Percentiles rank a stretch among this genome's conserved stretches.
Evolutionary conservation across 2,113 vertebrate species (phyloP).

Genomic region (Corythaeola cristata): DNA sequence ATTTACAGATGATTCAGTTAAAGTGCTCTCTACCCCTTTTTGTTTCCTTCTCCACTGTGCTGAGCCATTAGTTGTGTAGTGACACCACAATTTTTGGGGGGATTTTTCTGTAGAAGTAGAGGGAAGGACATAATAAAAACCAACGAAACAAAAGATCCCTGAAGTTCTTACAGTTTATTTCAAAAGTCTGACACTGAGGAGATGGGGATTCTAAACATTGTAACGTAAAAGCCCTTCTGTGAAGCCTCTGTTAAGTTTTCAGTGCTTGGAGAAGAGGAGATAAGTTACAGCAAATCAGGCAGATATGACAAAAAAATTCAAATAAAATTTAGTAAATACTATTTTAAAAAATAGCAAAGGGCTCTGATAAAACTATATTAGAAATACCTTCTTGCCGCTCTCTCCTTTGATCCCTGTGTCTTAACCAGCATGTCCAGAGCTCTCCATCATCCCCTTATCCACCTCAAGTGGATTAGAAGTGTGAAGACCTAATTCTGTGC

Average conservation of each 20-base stretch:
- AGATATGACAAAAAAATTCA: not conserved
- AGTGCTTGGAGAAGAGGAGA: not conserved
- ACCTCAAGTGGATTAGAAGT: not conserved
- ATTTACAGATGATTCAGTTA: not conserved
- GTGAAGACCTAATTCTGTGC: not conserved
- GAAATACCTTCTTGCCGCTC: not conserved
- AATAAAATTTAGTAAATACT: not conserved
- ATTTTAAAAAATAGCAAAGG: not conserved
- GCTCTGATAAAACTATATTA: not conserved
- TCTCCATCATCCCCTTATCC: not conserved
- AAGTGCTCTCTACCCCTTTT: not conserved
- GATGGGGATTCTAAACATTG: not conserved
- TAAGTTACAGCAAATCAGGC: not conserved
- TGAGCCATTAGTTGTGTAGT: not conserved
- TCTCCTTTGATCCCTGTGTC: not conserved
- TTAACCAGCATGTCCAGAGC: not conserved
- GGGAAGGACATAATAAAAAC: not conserved
- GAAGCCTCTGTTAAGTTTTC: not conserved
- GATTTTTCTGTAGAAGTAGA: not conserved
- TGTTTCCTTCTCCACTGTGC: not conserved
- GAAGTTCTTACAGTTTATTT: not conserved
- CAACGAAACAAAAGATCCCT: not conserved
- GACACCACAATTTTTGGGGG: not conserved
- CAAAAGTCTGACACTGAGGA: not conserved
- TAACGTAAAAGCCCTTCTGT: not conserved